Percentiles rank a stretch among this genome's conserved stretches.
These are phyloP conservation scores for Cydia splendana DNA, from an alignment of 1,140 invertebrate species.

Conservation along the genomic window DNA sequence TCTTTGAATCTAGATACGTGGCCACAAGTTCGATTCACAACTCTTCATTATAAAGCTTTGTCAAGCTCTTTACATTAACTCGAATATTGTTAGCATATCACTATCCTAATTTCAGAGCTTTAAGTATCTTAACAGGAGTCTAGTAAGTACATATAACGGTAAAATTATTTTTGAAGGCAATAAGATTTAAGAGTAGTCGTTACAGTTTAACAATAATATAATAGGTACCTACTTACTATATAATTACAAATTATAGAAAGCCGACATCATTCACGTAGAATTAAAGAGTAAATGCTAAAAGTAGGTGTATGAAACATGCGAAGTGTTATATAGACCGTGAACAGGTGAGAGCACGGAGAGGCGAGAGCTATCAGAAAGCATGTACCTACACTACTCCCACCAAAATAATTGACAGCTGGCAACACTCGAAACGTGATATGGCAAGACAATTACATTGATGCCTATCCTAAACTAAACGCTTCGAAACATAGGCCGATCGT, in stretches of 20 bases:
- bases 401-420: constrained; percentile 23
- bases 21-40: constrained; percentile 79
- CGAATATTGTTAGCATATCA: constrained; percentile 47
- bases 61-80: constrained; percentile 77
- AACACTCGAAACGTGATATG: constrained; percentile 18
- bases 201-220: constrained; percentile 44
- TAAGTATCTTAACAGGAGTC: constrained; percentile 45
- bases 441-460: constrained; percentile 7
- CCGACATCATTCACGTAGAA: constrained; percentile 42
- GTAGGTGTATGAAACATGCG: constrained; percentile 51
- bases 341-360: constrained; percentile 36
- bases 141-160: constrained; percentile 47
- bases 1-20: constrained; percentile 64
- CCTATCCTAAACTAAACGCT: constrained; percentile 29
- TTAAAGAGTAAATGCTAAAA: constrained; percentile 46
- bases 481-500: constrained; percentile 32
- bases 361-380: constrained; percentile 22
- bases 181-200: constrained; percentile 45
- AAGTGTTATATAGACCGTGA: constrained; percentile 74
- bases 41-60: constrained; percentile 77
- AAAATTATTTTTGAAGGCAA: constrained; percentile 57
- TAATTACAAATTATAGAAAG: constrained; percentile 45
- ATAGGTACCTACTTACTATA: constrained; percentile 33
- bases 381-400: constrained; percentile 13
- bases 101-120: constrained; percentile 47